Evolutionary conservation across 2,797 vertebrate genomes (phyloP).

Genomic region (Onychomys torridus): DNA sequence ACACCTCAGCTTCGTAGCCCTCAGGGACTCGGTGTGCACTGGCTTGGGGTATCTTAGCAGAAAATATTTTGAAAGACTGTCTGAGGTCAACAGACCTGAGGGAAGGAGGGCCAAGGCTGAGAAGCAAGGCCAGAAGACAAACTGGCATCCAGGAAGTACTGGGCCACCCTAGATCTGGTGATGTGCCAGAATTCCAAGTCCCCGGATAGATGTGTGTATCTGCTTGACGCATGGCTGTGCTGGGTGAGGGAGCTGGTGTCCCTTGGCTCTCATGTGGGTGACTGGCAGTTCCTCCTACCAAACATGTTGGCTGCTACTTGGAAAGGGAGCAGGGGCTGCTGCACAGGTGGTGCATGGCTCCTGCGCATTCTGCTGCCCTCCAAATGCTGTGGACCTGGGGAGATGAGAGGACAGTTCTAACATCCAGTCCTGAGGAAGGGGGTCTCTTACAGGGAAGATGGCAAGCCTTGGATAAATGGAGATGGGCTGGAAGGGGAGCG

Average conservation of each 20-base stretch:
- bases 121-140: background rate
- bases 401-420: background rate
- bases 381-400: background rate
- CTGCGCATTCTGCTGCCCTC: background rate
- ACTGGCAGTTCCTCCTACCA: background rate
- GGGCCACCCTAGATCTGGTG: background rate
- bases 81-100: background rate
- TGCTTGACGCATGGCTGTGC: background rate
- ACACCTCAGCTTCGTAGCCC: rapidly evolving
- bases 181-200: background rate
- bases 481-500: background rate
- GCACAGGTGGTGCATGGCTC: background rate
- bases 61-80: background rate
- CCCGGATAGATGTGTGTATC: background rate
- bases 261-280: background rate
- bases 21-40: background rate
- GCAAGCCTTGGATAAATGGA: background rate
- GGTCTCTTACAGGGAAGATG: background rate
- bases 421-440: background rate
- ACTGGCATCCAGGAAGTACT: background rate
- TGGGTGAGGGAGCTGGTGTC: background rate
- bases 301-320: background rate
- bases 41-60: background rate
- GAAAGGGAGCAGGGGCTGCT: background rate
- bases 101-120: background rate